Conservation (phyloP, 2,888 invertebrate species). For the Drymonia ruficornis region DNA sequence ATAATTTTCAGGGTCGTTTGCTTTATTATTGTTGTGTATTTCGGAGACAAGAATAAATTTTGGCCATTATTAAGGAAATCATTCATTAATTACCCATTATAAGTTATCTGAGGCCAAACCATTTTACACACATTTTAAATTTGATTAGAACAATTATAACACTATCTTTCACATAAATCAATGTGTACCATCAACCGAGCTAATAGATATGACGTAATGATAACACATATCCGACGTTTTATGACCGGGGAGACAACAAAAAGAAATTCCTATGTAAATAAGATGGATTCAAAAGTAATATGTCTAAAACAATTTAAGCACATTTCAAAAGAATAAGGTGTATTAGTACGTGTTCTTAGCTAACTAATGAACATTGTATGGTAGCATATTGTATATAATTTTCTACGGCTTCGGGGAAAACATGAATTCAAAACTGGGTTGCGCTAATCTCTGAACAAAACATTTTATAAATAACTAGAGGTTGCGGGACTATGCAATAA, state of each 20-base stretch:
- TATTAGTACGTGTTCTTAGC: background rate
- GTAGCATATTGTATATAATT: constrained; percentile 14
- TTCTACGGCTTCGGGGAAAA: constrained; percentile 50
- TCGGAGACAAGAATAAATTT: too few relatives aligned
- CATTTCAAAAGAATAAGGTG: background rate
- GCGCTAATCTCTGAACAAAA: constrained; percentile 5
- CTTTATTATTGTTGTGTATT: too few relatives aligned
- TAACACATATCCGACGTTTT: constrained; percentile 6
- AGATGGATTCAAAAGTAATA: background rate
- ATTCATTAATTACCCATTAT: too few relatives aligned
- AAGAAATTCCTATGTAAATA: background rate
- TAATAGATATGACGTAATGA: constrained; percentile 19
- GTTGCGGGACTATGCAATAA: background rate
- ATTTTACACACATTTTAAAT: background rate
- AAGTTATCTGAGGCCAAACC: too few relatives aligned
- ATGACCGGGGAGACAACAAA: background rate
- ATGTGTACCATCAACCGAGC: background rate
- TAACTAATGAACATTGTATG: constrained; percentile 3
- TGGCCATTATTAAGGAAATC: too few relatives aligned
- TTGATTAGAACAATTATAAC: constrained; percentile 3
- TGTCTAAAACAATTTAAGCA: background rate
- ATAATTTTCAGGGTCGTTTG: too few relatives aligned
- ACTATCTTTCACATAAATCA: background rate
- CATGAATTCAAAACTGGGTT: constrained; percentile 22
- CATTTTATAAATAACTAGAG: background rate